These are phyloP conservation scores for Sigmodon hispidus DNA, from an alignment of 2,113 vertebrate genomes.

Conservation along the genomic window DNA sequence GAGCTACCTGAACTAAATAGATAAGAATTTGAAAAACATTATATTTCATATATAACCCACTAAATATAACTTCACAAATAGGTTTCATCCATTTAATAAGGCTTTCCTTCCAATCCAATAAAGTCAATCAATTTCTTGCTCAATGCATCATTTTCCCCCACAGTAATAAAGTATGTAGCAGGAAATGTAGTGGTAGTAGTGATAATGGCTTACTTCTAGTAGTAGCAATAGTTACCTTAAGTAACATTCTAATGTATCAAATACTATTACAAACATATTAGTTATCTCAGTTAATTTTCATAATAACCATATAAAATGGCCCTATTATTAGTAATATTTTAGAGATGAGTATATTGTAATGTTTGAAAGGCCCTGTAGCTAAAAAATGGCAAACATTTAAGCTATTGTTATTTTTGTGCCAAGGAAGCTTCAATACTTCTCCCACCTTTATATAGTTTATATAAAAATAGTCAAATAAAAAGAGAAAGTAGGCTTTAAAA, in stretches of 20 bases:
- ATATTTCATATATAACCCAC: not conserved
- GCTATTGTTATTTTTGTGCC: not conserved
- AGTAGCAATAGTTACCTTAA: not conserved
- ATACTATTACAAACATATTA: not conserved
- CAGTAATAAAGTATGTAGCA: not conserved
- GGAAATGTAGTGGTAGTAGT: not conserved
- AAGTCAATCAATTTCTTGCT: not conserved
- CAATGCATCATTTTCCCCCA: not conserved
- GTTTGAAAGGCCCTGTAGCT: not conserved
- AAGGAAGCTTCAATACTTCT: not conserved
- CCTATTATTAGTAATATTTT: not conserved
- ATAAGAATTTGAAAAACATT: slow-evolving; percentile 16
- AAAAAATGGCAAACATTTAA: slow-evolving; percentile 22
- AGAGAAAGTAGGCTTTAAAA: not conserved
- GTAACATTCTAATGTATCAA: not conserved
- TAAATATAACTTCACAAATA: not conserved
- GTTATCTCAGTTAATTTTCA: not conserved
- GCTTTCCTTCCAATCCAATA: not conserved
- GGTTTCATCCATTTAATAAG: not conserved
- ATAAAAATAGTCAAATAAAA: not conserved
- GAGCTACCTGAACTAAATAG: not conserved
- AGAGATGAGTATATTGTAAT: not conserved
- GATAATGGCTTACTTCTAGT: not conserved
- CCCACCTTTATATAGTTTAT: not conserved
- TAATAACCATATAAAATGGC: not conserved